These are phyloP conservation scores for Hemitrygon akajei DNA, from an alignment of 2,797 vertebrate genomes.

Conservation along the genomic window DNA sequence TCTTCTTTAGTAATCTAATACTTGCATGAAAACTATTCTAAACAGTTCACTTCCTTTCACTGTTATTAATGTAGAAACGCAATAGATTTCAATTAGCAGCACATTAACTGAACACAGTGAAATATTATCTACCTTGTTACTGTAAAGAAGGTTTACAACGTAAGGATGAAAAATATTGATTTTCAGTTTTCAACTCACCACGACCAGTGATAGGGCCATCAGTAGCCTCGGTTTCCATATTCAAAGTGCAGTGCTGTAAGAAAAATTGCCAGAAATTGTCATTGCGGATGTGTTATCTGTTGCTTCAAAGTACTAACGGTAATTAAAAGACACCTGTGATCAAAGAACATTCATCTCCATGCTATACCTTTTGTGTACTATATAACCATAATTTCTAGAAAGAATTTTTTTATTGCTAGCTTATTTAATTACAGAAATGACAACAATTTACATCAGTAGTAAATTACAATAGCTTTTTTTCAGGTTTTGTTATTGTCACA, in stretches of 20 bases:
- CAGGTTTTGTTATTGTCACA: background rate
- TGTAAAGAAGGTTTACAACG: too few relatives aligned
- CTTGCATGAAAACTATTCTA: background rate
- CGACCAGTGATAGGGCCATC: slow-evolving; percentile 71
- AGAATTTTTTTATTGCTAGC: background rate
- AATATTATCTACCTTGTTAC: background rate
- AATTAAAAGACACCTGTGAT: slow-evolving; percentile 33
- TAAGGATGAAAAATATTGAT: background rate
- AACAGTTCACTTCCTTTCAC: slow-evolving; percentile 12
- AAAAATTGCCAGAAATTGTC: slow-evolving; percentile 26
- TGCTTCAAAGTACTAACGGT: background rate
- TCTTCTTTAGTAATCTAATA: background rate
- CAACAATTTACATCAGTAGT: background rate
- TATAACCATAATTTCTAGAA: background rate
- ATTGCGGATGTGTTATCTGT: slow-evolving; percentile 20
- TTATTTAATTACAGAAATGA: background rate
- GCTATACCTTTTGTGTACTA: background rate
- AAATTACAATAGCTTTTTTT: background rate
- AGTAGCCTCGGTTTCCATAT: slow-evolving; percentile 71
- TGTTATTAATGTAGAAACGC: background rate
- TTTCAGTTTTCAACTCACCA: slow-evolving; percentile 15
- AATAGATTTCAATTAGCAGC: background rate
- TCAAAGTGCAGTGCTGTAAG: slow-evolving; percentile 75
- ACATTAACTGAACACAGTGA: background rate
- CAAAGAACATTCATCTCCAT: background rate